phyloP scores from a whole-genome alignment of 2,113 vertebrate genomes.

The Sigmodon hispidus region DNA sequence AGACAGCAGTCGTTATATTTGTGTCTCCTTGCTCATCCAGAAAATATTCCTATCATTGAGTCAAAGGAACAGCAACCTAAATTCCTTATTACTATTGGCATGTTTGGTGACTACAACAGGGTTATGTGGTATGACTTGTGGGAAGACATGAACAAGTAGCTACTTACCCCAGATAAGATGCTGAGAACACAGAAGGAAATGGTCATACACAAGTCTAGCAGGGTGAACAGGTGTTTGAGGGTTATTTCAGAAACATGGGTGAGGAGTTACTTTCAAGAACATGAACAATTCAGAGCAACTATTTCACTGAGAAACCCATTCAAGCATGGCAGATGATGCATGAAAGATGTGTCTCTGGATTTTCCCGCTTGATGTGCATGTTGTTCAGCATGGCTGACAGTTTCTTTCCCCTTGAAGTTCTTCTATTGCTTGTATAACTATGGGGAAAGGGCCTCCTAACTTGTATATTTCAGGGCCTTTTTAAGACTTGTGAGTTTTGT shows the following conservation, averaged over 20 bases:
- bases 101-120: neutral
- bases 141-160: neutral
- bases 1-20: neutral
- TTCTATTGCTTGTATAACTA: neutral
- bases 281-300: neutral
- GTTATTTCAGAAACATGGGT: neutral
- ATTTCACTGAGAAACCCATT: neutral
- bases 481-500: neutral
- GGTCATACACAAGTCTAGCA: neutral
- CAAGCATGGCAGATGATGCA: neutral
- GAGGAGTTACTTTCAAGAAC: neutral
- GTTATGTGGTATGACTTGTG: neutral
- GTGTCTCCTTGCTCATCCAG: neutral
- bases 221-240: neutral
- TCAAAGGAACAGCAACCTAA: neutral
- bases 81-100: neutral
- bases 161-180: neutral
- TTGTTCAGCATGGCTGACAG: neutral
- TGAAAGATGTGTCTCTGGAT: neutral
- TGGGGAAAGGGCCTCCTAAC: neutral
- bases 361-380: neutral
- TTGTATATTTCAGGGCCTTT: neutral
- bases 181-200: neutral
- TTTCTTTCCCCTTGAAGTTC: neutral
- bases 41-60: neutral